phyloP scores from a whole-genome alignment of 2,113 vertebrate genomes.

The Azemiops feae region DNA sequence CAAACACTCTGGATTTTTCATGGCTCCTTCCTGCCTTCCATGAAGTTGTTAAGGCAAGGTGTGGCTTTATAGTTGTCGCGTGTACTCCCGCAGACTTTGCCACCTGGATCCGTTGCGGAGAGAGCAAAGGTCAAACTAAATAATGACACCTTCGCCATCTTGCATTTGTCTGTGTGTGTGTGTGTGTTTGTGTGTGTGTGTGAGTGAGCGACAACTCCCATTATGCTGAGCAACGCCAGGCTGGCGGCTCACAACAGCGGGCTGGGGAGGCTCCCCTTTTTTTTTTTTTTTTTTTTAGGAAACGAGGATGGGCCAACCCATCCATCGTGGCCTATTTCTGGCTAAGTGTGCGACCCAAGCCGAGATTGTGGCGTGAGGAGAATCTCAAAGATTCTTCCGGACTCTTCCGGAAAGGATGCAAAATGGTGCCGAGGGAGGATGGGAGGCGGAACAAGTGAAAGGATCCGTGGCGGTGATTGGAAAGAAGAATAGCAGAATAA shows the following conservation, averaged over 20 bases:
- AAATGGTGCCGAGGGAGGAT: neutral
- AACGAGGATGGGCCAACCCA: neutral
- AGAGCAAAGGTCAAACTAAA: neutral
- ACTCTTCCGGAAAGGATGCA: neutral
- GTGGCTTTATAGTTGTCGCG: neutral
- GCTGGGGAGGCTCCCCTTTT: neutral
- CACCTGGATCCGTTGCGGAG: neutral
- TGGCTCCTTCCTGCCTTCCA: too few species aligned
- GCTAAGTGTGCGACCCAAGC: neutral
- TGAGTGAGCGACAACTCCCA: too few species aligned
- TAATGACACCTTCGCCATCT: too few species aligned
- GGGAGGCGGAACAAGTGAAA: neutral
- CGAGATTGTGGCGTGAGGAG: neutral
- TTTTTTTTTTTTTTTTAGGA: neutral
- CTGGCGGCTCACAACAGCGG: neutral
- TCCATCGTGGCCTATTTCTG: neutral
- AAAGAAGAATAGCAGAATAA: neutral
- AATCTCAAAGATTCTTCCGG: neutral
- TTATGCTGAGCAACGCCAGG: too few species aligned
- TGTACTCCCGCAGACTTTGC: neutral
- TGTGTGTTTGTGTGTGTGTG: neutral
- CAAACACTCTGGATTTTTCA: too few species aligned
- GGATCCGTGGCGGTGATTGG: neutral
- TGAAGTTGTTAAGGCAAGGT: neutral
- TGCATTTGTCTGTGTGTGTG: neutral